Evolutionary conservation across 2,888 invertebrate genomes (phyloP), one percentile per base, ranked within the genome.

Genomic region (Drosophila merina): DNA sequence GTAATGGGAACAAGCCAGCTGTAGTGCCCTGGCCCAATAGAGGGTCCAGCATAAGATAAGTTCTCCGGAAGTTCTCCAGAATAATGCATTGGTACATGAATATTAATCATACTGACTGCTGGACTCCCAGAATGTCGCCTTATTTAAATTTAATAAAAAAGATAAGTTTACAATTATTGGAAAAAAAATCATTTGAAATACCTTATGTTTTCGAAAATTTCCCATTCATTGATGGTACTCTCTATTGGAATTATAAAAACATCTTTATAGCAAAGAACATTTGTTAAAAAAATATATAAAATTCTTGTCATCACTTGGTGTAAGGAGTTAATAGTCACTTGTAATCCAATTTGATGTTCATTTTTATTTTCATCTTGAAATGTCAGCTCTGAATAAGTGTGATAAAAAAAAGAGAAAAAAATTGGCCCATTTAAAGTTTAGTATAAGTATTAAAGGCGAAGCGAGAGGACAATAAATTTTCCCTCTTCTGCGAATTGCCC

Each of bases 41-140:
- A 83, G 7, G 91, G 91, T 1, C 95, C 95, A 49, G 93, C 93
- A 74, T 93, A 93, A 10, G 67, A 62, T n/a, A 90, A 73, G 9
- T 92, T 30, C 91, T 92, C 68, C 90, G 90, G 78, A 6, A 67
- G 49, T 1, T 26, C 5, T 7, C 33, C 63, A 14, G 48, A 63
- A 25, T 47, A 66, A 0, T 94, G 93, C 66, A 94, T 92, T 95
- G 95, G 95, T 0, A 95, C 94, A 89, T 95, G 96, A 83, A 96
- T 90, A 89, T 96, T 95, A 14, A 96, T 93, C 83, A 89, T 88
- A 9, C 33, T 67, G 2, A 57, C 63, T 9, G 77, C 73, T 5
- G 72, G 26, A 9, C 4, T 42, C 9, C 7, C 7, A 8, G 14
- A 8, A 20, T 20, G 1, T 20, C 14, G 40, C 8, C 40, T 42